These are phyloP conservation scores for Elachura formosa DNA, from an alignment of 2,113 vertebrate species.

Conservation along the genomic window DNA sequence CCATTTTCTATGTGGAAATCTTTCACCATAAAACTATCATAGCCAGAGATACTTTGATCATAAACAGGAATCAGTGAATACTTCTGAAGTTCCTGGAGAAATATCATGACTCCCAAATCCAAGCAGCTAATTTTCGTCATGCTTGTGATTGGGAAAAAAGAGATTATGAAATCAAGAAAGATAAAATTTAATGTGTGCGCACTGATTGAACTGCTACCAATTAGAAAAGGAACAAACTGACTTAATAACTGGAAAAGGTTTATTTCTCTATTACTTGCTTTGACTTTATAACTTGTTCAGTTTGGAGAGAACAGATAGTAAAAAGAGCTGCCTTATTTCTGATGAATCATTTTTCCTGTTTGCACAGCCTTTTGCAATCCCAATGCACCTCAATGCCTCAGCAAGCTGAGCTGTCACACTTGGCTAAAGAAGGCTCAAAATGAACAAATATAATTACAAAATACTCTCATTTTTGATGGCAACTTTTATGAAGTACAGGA, in stretches of 20 bases:
- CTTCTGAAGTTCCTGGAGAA: background rate
- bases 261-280: background rate
- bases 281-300: background rate
- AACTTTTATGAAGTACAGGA: background rate
- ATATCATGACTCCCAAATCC: background rate
- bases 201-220: background rate
- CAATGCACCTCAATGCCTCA: background rate
- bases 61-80: background rate
- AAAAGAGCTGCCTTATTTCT: background rate
- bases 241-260: background rate
- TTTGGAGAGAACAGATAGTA: background rate
- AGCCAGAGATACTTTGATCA: background rate
- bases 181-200: background rate
- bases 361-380: background rate
- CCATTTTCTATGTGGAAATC: background rate
- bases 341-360: background rate
- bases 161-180: background rate
- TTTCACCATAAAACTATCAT: background rate
- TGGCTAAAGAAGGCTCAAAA: background rate
- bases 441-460: background rate
- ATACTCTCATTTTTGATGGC: background rate
- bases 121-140: background rate
- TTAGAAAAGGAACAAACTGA: background rate
- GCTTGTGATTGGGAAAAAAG: background rate
- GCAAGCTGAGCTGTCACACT: background rate